phyloP scores from a whole-genome alignment of 2,113 vertebrate species.

The Chaetorhynchus papuensis region DNA sequence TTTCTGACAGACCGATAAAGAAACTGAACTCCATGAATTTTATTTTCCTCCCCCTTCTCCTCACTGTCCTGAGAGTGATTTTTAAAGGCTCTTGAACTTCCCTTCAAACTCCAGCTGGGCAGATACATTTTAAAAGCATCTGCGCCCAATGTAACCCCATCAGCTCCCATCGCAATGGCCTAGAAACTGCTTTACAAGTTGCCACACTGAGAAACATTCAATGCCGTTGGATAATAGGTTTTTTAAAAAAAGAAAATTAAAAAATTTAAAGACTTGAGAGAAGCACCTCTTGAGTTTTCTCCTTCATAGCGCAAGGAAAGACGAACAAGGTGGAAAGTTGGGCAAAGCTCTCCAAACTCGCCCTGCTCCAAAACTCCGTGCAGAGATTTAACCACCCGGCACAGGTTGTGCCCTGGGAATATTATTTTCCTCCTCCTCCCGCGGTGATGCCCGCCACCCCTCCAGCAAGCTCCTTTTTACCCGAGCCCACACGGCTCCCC shows the following conservation, averaged over 20 bases:
- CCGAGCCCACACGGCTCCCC: neutral
- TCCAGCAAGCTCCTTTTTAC: neutral
- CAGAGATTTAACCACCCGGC: conserved; percentile 12
- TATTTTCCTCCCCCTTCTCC: neutral
- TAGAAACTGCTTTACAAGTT: neutral
- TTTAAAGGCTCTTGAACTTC: neutral
- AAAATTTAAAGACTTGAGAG: neutral
- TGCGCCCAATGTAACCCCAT: neutral
- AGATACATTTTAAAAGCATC: conserved; percentile 16
- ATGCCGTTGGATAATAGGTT: neutral
- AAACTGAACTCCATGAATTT: neutral
- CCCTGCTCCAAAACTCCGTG: neutral
- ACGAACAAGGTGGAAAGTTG: conserved; percentile 26
- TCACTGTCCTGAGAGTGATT: neutral
- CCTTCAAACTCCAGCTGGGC: neutral
- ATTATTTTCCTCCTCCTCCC: neutral
- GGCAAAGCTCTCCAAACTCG: neutral
- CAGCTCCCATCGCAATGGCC: neutral
- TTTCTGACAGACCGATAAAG: conserved; percentile 2
- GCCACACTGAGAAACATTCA: neutral
- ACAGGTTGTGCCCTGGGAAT: conserved; percentile 28
- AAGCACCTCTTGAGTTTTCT: neutral
- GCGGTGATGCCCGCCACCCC: neutral
- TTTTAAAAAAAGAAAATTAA: neutral
- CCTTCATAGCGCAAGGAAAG: neutral